phyloP scores from a whole-genome alignment of 2,888 invertebrate species.

The Isotomurus palustris region DNA sequence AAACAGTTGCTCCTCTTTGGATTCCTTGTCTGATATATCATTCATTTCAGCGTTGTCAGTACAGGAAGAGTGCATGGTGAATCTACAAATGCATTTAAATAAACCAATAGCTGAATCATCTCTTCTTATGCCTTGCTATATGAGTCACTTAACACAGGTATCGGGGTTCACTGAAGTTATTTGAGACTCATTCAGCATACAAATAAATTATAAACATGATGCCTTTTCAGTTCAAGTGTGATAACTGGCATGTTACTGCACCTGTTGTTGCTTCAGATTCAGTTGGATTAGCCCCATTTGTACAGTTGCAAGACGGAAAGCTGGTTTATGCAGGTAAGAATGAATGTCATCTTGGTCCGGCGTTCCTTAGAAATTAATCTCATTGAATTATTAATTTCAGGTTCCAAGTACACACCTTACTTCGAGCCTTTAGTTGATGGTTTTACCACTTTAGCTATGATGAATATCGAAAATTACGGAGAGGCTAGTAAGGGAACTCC shows the following conservation, averaged over 20 bases:
- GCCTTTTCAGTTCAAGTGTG: conserved; percentile 38
- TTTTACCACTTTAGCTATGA: conserved; percentile 64
- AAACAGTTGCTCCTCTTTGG: conserved; percentile 44
- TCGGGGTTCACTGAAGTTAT: not conserved
- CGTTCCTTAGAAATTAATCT: not conserved
- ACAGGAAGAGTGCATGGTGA: conserved; percentile 86
- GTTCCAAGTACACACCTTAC: conserved; percentile 65
- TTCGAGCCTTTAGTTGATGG: conserved; percentile 65
- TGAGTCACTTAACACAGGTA: conserved; percentile 81
- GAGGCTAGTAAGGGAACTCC: conserved; percentile 31
- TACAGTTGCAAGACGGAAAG: conserved; percentile 43
- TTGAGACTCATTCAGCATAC: not conserved
- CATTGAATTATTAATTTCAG: conserved; percentile 49
- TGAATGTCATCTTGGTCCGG: not conserved
- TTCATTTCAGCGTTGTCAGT: conserved; percentile 83
- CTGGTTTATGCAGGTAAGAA: conserved; percentile 44
- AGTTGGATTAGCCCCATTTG: conserved; percentile 43
- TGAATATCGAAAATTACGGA: conserved; percentile 51
- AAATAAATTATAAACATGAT: not conserved
- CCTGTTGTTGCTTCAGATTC: conserved; percentile 42
- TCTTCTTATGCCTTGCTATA: conserved; percentile 88
- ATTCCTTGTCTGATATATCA: conserved; percentile 47
- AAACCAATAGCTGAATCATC: conserved; percentile 89
- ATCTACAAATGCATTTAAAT: conserved; percentile 90
- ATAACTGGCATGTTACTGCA: conserved; percentile 45